Evolutionary conservation across 2,113 vertebrate genomes (phyloP), one percentile per base, ranked within the genome.

Genomic region (Bucco capensis): DNA sequence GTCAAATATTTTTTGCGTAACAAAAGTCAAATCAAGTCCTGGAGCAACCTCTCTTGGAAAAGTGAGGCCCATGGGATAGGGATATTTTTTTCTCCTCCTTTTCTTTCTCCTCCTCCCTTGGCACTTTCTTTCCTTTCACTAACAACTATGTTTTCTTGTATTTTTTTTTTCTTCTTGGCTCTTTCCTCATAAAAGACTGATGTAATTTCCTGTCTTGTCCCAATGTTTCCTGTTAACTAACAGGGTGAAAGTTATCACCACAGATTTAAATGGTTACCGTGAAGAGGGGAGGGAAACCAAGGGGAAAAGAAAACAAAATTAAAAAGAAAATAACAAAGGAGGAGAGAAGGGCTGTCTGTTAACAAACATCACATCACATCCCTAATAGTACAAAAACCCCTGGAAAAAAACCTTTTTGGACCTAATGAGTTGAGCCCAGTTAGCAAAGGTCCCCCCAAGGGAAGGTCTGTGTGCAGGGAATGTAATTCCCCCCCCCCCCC

Each of bases 151-250:
- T 96, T 94, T 96, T 93, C 91, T 91, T 94, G 72, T 6, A 14
- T 21, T 35, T 83, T 92, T 83, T 88, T 93, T 90, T 92, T 85
- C 56, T 53, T 94, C 96, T 97, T 94, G 96, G 96, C 97, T 97
- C 98, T 97, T 98, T 98, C 97, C 98, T 98, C 97, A 95, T 96
- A 97, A 97, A 98, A 97, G 97, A 97, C 97, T 98, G 98, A 99
- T 98, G 98, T 98, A 98, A 98, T 98, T 98, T 99, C 98, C 98
- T 98, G 98, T 96, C 97, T 98, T 96, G 97, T 98, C 98, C 98
- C 98, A 98, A 98, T 98, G 98, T 98, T 98, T 98, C 97, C 97
- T 97, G 97, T 97, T 98, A 98, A 98, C 98, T 98, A 96, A 97
- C 95, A 97, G 96, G 97, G 97, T 98, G 97, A 98, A 98, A 97